These are phyloP conservation scores for Bradysia coprophila DNA, from an alignment of 1,140 invertebrate species.

Conservation along the genomic window DNA sequence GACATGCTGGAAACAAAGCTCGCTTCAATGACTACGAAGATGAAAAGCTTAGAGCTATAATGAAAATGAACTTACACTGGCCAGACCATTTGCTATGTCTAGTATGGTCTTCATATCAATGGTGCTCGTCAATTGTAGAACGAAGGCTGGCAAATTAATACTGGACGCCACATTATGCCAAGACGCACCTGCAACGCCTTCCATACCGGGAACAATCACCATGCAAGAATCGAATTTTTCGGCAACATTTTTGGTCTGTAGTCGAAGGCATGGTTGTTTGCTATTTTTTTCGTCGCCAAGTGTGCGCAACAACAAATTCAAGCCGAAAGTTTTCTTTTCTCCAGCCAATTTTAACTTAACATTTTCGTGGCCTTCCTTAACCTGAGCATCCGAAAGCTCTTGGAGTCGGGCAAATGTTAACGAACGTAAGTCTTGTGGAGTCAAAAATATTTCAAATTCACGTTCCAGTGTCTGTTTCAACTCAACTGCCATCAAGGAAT, in stretches of 20 bases:
- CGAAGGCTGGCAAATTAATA: constrained; percentile 9
- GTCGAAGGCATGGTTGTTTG: constrained; percentile 8
- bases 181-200: constrained; percentile 39
- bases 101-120: neutral
- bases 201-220: constrained; percentile 65
- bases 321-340: constrained; percentile 20
- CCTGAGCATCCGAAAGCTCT: constrained; percentile 39
- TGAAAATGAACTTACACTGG: neutral
- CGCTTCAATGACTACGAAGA: neutral
- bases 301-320: constrained; percentile 30
- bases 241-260: constrained; percentile 20
- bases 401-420: constrained; percentile 33
- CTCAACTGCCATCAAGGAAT: constrained; percentile 79
- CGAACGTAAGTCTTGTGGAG: constrained; percentile 58
- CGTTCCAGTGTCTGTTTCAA: constrained; percentile 71
- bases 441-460: constrained; percentile 59
- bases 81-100: neutral
- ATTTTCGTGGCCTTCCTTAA: constrained; percentile 25
- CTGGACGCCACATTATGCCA: constrained; percentile 13
- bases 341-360: constrained; percentile 18
- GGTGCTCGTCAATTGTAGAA: constrained; percentile 14
- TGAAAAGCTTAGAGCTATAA: constrained; percentile 11
- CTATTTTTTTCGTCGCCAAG: constrained; percentile 30
- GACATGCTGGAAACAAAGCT: constrained; percentile 9
- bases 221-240: constrained; percentile 24